Base-by-base conservation (phyloP, 1,140 invertebrate species). In the Sinella curviseta region DNA sequence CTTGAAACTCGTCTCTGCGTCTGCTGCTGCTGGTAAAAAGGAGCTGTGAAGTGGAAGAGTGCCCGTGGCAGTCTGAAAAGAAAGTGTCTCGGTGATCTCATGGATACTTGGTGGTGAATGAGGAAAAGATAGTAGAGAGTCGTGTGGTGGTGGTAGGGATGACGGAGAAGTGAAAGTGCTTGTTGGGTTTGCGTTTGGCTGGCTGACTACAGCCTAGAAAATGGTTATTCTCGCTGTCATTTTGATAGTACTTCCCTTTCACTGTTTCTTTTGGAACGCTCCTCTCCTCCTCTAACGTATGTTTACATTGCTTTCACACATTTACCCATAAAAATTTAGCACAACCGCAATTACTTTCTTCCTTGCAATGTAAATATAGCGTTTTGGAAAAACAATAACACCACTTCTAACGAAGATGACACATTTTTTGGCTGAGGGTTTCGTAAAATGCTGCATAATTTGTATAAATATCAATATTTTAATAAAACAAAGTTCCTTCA, bases 21-120 rank as follows among this genome's bases (percentile, higher is more conserved):
- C 39, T 48, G 8, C 20, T 20, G 20, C 8, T 20, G 57, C 57
- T 60, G 4, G 57, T n/a, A 60, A 48, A 48, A 60, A 60, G 77
- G 36, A 73, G 77, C 54, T 78, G 77, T 74, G 39, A 73, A 55
- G 77, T 74, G 77, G 67, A 78, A 78, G 77, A 78, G 73, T 74
- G 77, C 77, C 77, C 35, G 77, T 78, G 77, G 77, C 77, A 78
- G 77, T 78, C 77, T 78, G 77, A 78, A 67, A 67, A 55, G 67
- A 60, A 60, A 60, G 57, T 60, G 57, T 60, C 57, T 16, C 24
- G 3, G 57, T n/a, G 12, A 26, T 60, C 57, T 60, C 57, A 60
- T 48, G 57, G 57, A 26, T 60, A 60, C 24, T 48, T 48, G 39
- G 39, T 48, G 39, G 39, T 48, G 39, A 48, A 48, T 12, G 39